phyloP scores from a whole-genome alignment of 1,140 invertebrate species.

The Triops longicaudatus region DNA sequence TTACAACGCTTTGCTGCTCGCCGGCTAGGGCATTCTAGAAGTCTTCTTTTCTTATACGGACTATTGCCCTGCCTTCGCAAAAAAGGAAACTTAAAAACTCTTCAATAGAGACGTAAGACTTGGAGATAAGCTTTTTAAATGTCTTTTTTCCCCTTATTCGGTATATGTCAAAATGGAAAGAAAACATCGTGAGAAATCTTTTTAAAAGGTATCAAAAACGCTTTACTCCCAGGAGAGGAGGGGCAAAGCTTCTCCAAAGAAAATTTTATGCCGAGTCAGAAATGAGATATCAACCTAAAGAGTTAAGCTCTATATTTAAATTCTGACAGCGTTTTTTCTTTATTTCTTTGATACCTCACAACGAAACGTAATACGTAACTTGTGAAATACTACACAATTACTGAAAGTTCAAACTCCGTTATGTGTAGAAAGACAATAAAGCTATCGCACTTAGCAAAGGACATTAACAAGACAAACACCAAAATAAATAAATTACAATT shows the following conservation, averaged over 20 bases:
- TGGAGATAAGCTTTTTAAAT: not conserved
- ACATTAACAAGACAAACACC: too few relatives aligned
- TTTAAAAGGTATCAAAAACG: not conserved
- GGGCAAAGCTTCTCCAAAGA: not conserved
- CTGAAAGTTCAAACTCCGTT: too few relatives aligned
- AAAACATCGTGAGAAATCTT: not conserved
- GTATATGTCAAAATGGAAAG: not conserved
- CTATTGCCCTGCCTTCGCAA: not conserved
- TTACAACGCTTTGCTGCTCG: constrained; percentile 11
- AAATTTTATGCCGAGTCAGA: not conserved
- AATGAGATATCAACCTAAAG: not conserved
- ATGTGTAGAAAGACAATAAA: too few relatives aligned
- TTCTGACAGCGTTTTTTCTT: not conserved
- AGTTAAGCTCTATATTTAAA: not conserved
- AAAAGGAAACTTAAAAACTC: not conserved
- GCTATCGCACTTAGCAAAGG: too few relatives aligned
- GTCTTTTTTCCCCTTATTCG: not conserved
- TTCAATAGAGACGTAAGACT: constrained; percentile 3
- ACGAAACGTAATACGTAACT: too few relatives aligned
- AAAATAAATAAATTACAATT: too few relatives aligned
- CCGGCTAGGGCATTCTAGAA: not conserved
- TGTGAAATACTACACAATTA: too few relatives aligned
- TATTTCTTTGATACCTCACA: not conserved
- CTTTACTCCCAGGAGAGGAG: too few relatives aligned
- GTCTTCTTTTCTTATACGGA: not conserved